Evolutionary conservation across 2,888 invertebrate genomes (phyloP), one percentile per base, ranked within the genome.

Genomic region (Helleia helle): DNA sequence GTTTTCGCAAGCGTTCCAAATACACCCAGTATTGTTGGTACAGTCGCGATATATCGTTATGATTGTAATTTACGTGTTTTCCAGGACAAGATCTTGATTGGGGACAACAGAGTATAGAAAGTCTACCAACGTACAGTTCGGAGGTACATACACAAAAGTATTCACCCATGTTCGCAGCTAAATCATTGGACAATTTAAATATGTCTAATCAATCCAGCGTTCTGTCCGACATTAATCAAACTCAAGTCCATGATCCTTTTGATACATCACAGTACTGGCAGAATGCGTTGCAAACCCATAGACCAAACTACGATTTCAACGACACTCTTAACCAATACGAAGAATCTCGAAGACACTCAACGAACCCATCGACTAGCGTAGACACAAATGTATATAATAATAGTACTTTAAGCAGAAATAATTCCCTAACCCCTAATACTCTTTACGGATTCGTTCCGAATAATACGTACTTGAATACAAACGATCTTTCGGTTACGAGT

Each of bases 21-120:
- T n/a, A n/a, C n/a, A n/a, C n/a, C n/a, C n/a, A n/a, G n/a, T n/a
- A n/a, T n/a, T n/a, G n/a, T n/a, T n/a, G n/a, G n/a, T n/a, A n/a
- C n/a, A n/a, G n/a, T n/a, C n/a, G n/a, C n/a, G n/a, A n/a, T n/a
- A n/a, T n/a, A n/a, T n/a, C n/a, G n/a, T n/a, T n/a, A n/a, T n/a
- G n/a, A n/a, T n/a, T 29, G 12, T 34, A 25, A 25, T 34, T 27
- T 25, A 2, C 47, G 40, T 49, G 38, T 40, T 29, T 70, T 68
- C 18, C 66, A 81, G 74, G 61, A 40, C 54, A 56, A 28, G 76
- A 73, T 29, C 43, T 62, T 3, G 69, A 72, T 37, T 80, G 80
- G 80, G 71, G 70, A 5, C 73, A 74, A 36, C 71, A 71, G 30
- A 79, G 73, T 40, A 66, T 74, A 46, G 85, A 84, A 51, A 81